phyloP scores from a whole-genome alignment of 2,888 invertebrate genomes.

The Tillus elongatus region DNA sequence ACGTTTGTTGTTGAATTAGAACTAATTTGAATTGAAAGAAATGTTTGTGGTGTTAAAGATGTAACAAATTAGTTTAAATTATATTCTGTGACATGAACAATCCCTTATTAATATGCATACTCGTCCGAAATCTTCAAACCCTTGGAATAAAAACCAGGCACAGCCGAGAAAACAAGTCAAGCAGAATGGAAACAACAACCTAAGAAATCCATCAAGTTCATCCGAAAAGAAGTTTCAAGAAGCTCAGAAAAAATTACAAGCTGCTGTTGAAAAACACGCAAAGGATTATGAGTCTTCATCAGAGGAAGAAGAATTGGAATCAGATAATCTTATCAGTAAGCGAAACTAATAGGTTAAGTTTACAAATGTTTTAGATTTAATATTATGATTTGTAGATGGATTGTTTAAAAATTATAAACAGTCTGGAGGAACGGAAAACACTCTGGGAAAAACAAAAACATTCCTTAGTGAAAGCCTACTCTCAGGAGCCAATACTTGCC shows the following conservation, averaged over 20 bases:
- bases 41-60: too few species aligned
- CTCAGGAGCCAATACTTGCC: constrained; percentile 72
- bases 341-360: background rate
- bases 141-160: constrained; percentile 26
- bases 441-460: constrained; percentile 54
- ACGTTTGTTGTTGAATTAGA: too few species aligned
- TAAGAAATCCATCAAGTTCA: constrained; percentile 19
- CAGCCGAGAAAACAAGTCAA: constrained; percentile 14
- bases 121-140: constrained; percentile 21
- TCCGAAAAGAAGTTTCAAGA: constrained; percentile 41
- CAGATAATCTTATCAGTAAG: constrained; percentile 43
- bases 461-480: constrained; percentile 71
- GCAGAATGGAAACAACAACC: constrained; percentile 9
- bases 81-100: too few species aligned
- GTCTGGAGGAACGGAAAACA: constrained; percentile 38
- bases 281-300: constrained; percentile 47
- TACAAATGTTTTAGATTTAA: constrained; percentile 7
- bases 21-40: too few species aligned
- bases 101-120: too few species aligned
- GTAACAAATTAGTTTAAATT: too few species aligned
- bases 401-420: constrained; percentile 45
- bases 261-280: constrained; percentile 43
- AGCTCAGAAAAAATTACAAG: constrained; percentile 43
- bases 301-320: constrained; percentile 47
- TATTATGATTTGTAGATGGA: constrained; percentile 34